Evolutionary conservation across 2,113 vertebrate species (phyloP).

Genomic region (Nicator chloris): DNA sequence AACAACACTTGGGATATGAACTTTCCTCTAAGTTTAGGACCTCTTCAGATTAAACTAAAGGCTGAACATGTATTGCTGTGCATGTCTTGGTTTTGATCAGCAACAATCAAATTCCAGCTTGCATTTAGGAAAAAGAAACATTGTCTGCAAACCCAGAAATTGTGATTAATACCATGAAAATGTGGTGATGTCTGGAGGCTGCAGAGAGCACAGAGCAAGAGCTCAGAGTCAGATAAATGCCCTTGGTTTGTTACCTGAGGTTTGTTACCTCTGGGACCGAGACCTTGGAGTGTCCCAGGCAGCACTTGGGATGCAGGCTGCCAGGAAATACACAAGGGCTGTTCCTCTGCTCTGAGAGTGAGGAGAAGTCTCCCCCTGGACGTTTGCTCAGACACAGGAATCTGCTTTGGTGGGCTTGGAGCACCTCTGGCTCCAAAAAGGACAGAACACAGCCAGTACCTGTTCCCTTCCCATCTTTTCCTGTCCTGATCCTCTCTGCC

Average conservation of each 20-base stretch:
- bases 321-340: background rate
- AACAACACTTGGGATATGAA: background rate
- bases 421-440: background rate
- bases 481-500: background rate
- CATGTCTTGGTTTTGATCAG: background rate
- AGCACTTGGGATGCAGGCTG: background rate
- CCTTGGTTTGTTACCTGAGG: too few relatives aligned
- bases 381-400: background rate
- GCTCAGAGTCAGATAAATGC: too few relatives aligned
- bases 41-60: background rate
- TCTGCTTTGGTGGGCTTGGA: background rate
- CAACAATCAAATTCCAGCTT: background rate
- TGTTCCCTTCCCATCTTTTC: background rate
- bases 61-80: background rate
- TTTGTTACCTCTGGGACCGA: background rate
- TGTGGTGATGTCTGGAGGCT: background rate
- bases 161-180: background rate
- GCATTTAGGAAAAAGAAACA: background rate
- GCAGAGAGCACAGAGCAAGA: background rate
- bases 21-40: background rate
- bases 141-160: background rate
- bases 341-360: background rate
- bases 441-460: background rate
- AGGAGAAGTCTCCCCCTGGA: background rate
- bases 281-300: background rate